Percentiles rank a stretch among this genome's conserved stretches.
These are phyloP conservation scores for Cossypha dichroa DNA, from an alignment of 2,797 vertebrate genomes.

Conservation along the genomic window DNA sequence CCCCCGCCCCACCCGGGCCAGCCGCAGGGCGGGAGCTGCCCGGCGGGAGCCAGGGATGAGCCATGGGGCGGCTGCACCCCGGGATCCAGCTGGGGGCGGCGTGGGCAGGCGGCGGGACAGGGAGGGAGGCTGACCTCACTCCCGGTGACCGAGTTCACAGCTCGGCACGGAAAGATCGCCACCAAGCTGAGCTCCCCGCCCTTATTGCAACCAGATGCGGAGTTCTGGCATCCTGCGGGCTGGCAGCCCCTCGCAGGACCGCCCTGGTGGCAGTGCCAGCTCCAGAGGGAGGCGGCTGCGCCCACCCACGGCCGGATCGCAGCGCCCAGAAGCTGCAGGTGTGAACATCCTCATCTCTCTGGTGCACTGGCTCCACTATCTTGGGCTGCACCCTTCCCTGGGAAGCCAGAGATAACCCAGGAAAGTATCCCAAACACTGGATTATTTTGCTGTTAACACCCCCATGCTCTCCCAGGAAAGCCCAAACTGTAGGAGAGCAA, in stretches of 20 bases:
- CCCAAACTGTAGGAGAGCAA: neutral
- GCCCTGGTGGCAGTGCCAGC: neutral
- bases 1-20: neutral
- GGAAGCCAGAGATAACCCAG: neutral
- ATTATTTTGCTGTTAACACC: neutral
- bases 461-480: fast-evolving
- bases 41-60: neutral
- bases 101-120: neutral
- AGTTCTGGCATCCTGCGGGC: neutral
- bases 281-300: fast-evolving
- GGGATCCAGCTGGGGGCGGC: neutral
- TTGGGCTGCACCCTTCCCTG: neutral
- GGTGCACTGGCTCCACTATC: neutral
- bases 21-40: neutral
- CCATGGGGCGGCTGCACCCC: neutral
- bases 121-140: constrained; percentile 43
- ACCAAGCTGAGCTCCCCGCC: neutral
- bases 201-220: constrained; percentile 31
- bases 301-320: neutral
- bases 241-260: neutral
- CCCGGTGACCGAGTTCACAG: neutral
- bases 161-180: constrained; percentile 3
- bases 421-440: neutral
- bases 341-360: neutral
- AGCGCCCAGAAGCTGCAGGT: neutral